These are phyloP conservation scores for Oceanodroma leucorhoa DNA, from an alignment of 2,797 vertebrate species.

Conservation along the genomic window DNA sequence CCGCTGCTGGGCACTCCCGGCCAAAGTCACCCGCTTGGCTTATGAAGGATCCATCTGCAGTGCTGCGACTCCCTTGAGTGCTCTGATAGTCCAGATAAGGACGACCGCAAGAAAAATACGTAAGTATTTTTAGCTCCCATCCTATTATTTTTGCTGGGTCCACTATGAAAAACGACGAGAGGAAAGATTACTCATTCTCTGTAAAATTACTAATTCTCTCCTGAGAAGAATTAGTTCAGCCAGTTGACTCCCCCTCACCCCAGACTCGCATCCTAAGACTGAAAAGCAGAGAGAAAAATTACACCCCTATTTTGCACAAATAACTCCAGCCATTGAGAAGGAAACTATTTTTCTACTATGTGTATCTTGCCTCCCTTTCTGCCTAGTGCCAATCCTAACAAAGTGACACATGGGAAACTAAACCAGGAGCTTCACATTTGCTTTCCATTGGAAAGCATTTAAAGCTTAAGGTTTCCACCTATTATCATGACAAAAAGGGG, in stretches of 20 bases:
- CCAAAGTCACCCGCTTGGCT: neutral
- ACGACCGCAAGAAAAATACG: neutral
- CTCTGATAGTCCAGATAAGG: neutral
- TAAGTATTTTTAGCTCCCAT: neutral
- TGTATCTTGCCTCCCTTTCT: neutral
- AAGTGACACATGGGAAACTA: neutral
- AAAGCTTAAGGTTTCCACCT: neutral
- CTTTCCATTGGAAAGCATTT: neutral
- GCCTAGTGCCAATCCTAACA: neutral
- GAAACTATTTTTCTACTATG: neutral
- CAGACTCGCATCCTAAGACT: neutral
- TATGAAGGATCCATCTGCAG: neutral
- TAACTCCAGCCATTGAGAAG: neutral
- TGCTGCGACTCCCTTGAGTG: neutral
- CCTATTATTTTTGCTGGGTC: neutral
- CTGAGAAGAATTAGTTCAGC: neutral
- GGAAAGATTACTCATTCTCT: neutral
- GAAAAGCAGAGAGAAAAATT: neutral
- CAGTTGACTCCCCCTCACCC: neutral
- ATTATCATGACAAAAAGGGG: neutral
- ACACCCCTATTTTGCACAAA: neutral
- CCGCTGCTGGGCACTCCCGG: neutral
- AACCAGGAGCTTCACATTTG: neutral
- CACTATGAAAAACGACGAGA: neutral
- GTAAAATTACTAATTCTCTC: neutral